Base-by-base conservation (phyloP, 2,113 vertebrate species). In the Cheirogaleus medius region DNA sequence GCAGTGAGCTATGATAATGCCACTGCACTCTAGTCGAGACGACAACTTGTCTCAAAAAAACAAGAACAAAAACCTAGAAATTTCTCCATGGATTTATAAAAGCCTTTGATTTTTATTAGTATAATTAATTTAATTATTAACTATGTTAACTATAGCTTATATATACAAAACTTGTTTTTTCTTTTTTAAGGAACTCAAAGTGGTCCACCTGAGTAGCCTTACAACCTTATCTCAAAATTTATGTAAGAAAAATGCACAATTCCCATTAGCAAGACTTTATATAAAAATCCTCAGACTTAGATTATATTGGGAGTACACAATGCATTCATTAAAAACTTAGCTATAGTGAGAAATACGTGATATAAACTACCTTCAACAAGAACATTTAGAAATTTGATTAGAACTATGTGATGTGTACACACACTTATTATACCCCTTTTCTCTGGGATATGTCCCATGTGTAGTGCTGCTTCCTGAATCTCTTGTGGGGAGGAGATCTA, bases 101-200 rank as follows among this genome's bases (percentile, higher is more conserved):
- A 80, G 42, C 18, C 37, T 49, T 90, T 18, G 14, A 49, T 63
- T 83, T 93, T 90, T 94, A 90, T 73, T 60, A 92, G n/a, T n/a
- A 80, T 47, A 20, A 73, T 47, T 80, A 86, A 76, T 52, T 60
- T 81, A 64, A 97, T 47, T 81, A 91, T 86, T 88, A 96, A 74
- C 29, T 68, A 68, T 37, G 47, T 82, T 82, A 82, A 64, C 37
- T 44, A 68, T 14, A 44, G 32, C 20, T 80, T 80, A 8, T 94
- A 96, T 60, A 96, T 13, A 84, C 2, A 74, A 49, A 82, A 77
- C 11, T 76, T 39, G 56, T 66, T 58, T 25, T 58, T 58, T 58
- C 20, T 58, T 58, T 20, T 25, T 60, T 25, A 78, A 81, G 52
- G 42, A 88, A 91, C 6, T 88, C 73, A 64, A 91, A 85, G 21